Evolutionary conservation across 2,888 invertebrate species (phyloP), one percentile per base, ranked within the genome.

Genomic region (Reticulitermes lucifugus): DNA sequence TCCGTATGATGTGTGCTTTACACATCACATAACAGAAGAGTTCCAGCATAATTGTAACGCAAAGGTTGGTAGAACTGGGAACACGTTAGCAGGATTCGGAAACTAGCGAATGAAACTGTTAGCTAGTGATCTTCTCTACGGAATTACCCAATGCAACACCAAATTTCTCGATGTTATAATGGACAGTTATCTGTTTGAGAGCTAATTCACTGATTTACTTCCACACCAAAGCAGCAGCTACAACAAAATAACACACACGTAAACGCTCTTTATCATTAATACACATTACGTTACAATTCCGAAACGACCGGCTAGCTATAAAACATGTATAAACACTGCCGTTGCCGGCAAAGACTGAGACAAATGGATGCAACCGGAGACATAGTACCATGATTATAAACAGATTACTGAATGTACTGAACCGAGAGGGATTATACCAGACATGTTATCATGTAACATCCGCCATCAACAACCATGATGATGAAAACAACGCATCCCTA

Each of bases 381-480:
- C 60, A 60, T 18, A 60, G 21, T 21, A 9, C 14, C 25, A 43
- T 77, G 51, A 77, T 51, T 51, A 77, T 46, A 77, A 51, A 77
- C 77, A 46, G 77, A 77, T 77, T 77, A 77, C 43, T 77, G 46
- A n/a, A 65, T 65, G 65, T n/a, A 65, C 12, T 65, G 65, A 65
- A 65, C 65, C 65, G 65, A 65, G 25, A n/a, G 65, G 2, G 25
- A 65, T 12, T 65, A 65, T 65, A 65, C 25, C 12, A 25, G 65
- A 65, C 65, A 65, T 65, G 65, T 65, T 65, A 65, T 65, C 25
- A n/a, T 60, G 60, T 60, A 21, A 60, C 60, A 21, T 60, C 60
- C 14, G n/a, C 25, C 65, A n/a, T 25, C 65, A 65, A n/a, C n/a
- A 65, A 65, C 65, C 25, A 12, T 5, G 12, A 65, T 25, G 65